These are phyloP conservation scores for Cheumatopsyche charites DNA, from an alignment of 1,140 invertebrate genomes.

Conservation along the genomic window DNA sequence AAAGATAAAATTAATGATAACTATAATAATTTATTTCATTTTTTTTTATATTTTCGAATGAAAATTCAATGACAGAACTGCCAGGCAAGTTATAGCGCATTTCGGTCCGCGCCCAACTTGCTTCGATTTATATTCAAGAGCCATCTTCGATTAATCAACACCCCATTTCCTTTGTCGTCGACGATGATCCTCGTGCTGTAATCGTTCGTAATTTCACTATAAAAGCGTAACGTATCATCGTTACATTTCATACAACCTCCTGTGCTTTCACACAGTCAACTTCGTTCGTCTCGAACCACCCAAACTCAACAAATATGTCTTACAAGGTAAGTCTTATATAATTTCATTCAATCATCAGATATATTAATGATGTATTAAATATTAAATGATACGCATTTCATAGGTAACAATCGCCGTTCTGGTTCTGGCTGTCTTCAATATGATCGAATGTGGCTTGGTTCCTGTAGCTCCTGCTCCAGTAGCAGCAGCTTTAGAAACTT, in stretches of 20 bases:
- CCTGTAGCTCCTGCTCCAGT: constrained; percentile 47
- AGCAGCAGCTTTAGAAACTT: constrained; percentile 51
- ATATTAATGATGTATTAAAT: not conserved
- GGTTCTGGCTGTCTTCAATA: constrained; percentile 34
- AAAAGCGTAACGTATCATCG: constrained; percentile 41
- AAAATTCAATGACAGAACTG: not conserved
- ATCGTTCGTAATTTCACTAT: constrained; percentile 49
- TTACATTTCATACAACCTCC: constrained; percentile 46
- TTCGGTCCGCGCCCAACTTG: not conserved
- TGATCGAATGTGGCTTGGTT: constrained; percentile 46
- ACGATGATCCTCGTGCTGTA: constrained; percentile 40
- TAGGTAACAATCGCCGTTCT: constrained; percentile 43
- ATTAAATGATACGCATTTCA: not conserved
- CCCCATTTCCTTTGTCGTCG: constrained; percentile 46
- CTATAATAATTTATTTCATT: no score
- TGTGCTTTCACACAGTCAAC: constrained; percentile 49
- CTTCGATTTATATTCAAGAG: constrained; percentile 36
- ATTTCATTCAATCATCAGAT: not conserved
- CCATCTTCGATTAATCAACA: constrained; percentile 41
- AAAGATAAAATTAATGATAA: no score
- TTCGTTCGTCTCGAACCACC: constrained; percentile 24
- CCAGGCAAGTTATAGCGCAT: constrained; percentile 9
- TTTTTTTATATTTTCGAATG: no score
- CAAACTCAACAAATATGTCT: constrained; percentile 44
- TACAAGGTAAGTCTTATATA: constrained; percentile 42